Base-by-base conservation (phyloP, 2,113 vertebrate genomes). In the Nerophis ophidion region DNA sequence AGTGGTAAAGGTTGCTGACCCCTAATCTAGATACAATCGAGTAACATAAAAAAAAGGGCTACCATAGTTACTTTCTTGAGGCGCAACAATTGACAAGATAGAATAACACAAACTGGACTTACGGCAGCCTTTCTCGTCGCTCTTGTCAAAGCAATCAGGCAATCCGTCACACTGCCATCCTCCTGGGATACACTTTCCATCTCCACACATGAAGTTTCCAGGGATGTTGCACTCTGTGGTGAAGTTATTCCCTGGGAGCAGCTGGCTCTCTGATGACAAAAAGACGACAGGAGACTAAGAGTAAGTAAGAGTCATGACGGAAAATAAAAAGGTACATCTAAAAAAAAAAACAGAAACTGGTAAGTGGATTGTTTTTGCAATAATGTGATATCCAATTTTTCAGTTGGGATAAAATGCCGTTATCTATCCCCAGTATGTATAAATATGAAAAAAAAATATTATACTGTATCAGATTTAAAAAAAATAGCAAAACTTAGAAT, bases 221-320 rank as follows among this genome's bases (percentile, higher is more conserved):
- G 95, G 95, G 79, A 95, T 95, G 90, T 98, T 98, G 79, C 96
- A 99, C 80, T 97, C 93, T 0, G 92, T 94, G 74, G 95, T 98
- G 84, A 93, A 92, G 88, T 98, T 99, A 82, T 95, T 98, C 77
- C 93, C 93, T 8, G 93, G 94, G 70, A 97, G 88, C 82, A 97
- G 89, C 65, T 99, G 96, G 87, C 93, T 90, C 79, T 97, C 96
- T 97, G 87, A 1, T 42, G 48, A 63, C 8, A 68, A n/a, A 71
- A 44, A 16, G 48, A 48, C 9, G 55, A 53, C 7, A 58, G 52
- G 40, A 45, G n/a, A 65, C 13, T 49, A 33, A 54, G 49, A 56
- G 44, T 40, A 10, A 56, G 44, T 40, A 10, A 14, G 52, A 4
- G 35, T 61, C 17, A 52, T 9, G 35, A 16, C 36, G 47, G 10